A percentile compares a stretch with the other conserved stretches of the same genome.
Evolutionary conservation across 2,888 invertebrate genomes (phyloP).

Genomic region (Toxonevra muliebris): DNA sequence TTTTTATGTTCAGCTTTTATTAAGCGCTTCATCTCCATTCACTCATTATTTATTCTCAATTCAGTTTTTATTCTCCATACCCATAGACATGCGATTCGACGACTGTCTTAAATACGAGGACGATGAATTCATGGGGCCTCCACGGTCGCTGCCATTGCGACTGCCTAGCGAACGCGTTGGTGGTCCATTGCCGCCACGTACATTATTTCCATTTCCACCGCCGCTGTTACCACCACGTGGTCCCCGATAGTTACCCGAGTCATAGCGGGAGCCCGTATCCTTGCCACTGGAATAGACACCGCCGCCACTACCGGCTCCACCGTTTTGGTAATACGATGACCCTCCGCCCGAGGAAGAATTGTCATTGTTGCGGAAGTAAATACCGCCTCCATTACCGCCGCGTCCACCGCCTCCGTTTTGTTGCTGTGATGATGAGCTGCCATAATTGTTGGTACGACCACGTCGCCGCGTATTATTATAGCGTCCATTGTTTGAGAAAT

Average conservation of each 20-base stretch:
- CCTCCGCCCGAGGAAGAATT: constrained; percentile 38
- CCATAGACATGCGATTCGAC: constrained; percentile 45
- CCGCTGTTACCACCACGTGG: constrained; percentile 54
- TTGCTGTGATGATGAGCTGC: constrained; percentile 46
- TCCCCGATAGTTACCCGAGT: constrained; percentile 55
- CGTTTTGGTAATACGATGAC: constrained; percentile 44
- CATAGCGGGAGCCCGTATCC: constrained; percentile 52
- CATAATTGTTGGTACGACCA: constrained; percentile 42
- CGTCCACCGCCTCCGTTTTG: constrained; percentile 51
- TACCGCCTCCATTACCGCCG: constrained; percentile 49
- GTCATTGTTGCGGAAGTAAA: constrained; percentile 62
- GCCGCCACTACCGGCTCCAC: constrained; percentile 46
- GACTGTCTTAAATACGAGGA: constrained; percentile 53
- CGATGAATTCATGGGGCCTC: constrained; percentile 43
- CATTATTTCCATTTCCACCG: constrained; percentile 46
- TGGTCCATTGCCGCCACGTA: constrained; percentile 49
- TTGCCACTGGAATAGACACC: constrained; percentile 44
- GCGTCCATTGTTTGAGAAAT: constrained; percentile 45
- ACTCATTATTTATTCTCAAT: too few species aligned
- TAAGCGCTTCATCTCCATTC: constrained; percentile 16
- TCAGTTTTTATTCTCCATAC: constrained; percentile 56
- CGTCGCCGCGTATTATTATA: constrained; percentile 50
- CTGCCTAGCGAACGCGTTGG: constrained; percentile 54
- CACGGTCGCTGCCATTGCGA: constrained; percentile 47
- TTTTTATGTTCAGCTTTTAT: constrained; percentile 4